Conservation (phyloP, 2,888 invertebrate genomes). For the Maniola hyperantus region DNA sequence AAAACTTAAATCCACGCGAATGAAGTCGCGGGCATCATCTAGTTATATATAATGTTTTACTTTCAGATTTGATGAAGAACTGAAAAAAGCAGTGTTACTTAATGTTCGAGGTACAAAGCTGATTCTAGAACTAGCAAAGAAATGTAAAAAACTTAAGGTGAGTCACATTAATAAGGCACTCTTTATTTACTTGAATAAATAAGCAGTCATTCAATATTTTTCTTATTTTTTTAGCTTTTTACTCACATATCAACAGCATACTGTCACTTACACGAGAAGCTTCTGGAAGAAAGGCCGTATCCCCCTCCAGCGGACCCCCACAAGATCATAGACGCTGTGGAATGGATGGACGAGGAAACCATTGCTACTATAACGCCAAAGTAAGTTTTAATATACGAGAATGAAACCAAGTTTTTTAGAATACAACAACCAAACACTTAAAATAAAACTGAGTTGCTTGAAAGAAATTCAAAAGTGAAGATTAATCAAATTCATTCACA, state of each 20-base stretch:
- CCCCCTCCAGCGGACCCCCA: constrained; percentile 91
- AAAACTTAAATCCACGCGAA: too few relatives aligned
- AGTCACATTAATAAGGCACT: constrained; percentile 32
- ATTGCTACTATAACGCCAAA: constrained; percentile 64
- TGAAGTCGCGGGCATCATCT: too few relatives aligned
- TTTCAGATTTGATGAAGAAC: constrained; percentile 89
- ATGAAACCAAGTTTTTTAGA: too few relatives aligned
- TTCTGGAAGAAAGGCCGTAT: constrained; percentile 93
- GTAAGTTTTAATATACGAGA: constrained; percentile 46
- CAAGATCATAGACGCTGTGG: constrained; percentile 88
- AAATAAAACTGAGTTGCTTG: too few relatives aligned
- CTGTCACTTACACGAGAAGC: constrained; percentile 92
- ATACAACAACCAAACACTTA: neutral
- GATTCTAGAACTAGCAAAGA: constrained; percentile 91
- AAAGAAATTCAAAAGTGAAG: too few relatives aligned
- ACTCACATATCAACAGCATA: constrained; percentile 95
- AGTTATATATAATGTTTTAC: neutral
- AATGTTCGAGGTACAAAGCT: constrained; percentile 96
- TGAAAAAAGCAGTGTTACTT: constrained; percentile 94
- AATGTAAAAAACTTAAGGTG: constrained; percentile 89
- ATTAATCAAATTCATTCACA: too few relatives aligned
- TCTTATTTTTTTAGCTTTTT: constrained; percentile 77
- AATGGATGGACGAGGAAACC: constrained; percentile 90
- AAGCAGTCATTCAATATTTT: neutral
- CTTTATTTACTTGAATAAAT: neutral